Base-by-base conservation (phyloP, 53 echinoderm and acorn worm species). In the Patiria pectinifera region DNA sequence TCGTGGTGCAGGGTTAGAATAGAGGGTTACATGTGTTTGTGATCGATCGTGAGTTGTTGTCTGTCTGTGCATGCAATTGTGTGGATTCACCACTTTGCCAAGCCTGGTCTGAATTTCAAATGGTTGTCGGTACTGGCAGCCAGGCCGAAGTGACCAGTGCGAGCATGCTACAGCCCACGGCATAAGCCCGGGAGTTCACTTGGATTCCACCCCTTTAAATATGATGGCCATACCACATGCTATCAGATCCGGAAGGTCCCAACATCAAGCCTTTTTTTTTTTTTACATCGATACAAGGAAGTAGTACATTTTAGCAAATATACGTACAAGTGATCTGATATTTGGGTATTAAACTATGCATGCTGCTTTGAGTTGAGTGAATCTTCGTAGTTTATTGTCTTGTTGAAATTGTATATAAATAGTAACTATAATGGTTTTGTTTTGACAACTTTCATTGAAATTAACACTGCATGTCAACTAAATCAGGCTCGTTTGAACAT, bases 151-250 rank as follows among this genome's bases (percentile, higher is more conserved):
- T 53, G 53, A 8, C 53, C 53, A 8, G 53, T 53, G 53, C 83
- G 43, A 2, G 66, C 66, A 22, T 14, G 43, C 18, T 26, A 62
- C 18, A 44, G 23, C 84, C 24, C 44, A 62, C 53, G 24, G 61
- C 62, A 35, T 6, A 60, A 12, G 66, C 66, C 66, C 53, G 53
- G 8, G 53, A 53, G 8, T 53, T 8, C 53, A 53, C 1, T 8
- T 0, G 0, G 46, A 86, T 72, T 86, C 49, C 49, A 35, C 86
- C 86, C 75, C 35, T 47, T 85, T 53, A 63, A 21, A 24, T 6
- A 13, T 86, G 74, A 86, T 74, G 72, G 74, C 71, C 74, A 49
- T 48, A 71, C 86, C 86, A 86, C 86, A 74, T 86, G 86, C 45
- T 49, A 71, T 53, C 71, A 45, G 47, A 69, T n/a, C 86, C 86